Conservation (phyloP, 2,797 vertebrate genomes). For the Australoheros facetus region DNA sequence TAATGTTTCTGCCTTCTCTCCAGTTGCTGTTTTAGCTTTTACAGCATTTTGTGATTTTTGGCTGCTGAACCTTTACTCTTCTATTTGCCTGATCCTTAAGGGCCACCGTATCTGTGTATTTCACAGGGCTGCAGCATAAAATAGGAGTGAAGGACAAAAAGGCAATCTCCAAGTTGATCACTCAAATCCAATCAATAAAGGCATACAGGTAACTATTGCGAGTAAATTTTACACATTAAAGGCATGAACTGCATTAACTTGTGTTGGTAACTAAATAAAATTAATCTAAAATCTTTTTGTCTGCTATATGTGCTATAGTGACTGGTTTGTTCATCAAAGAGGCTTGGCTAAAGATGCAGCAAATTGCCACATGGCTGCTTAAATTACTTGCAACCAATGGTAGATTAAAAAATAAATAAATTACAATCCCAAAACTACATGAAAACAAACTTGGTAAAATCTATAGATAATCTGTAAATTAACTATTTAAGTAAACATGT, state of each 20-base stretch:
- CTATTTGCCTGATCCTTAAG: constrained; percentile 2
- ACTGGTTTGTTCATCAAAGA: too few relatives aligned
- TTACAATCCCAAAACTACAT: too few relatives aligned
- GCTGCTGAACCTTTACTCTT: not conserved
- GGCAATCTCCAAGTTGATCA: not conserved
- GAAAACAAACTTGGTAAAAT: too few relatives aligned
- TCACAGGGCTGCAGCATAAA: not conserved
- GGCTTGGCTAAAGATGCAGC: too few relatives aligned
- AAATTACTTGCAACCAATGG: too few relatives aligned
- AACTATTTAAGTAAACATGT: not conserved
- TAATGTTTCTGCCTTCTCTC: not conserved
- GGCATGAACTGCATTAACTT: not conserved
- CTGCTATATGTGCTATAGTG: too few relatives aligned
- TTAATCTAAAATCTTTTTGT: too few relatives aligned
- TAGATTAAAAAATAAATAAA: not conserved
- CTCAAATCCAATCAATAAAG: not conserved
- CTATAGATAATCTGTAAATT: not conserved
- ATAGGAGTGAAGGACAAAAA: not conserved
- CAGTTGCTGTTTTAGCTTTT: not conserved
- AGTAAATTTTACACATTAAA: too few relatives aligned
- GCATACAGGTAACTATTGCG: too few relatives aligned
- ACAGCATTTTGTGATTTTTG: not conserved
- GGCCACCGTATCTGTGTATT: not conserved
- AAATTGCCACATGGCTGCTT: too few relatives aligned
- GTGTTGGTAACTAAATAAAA: not conserved